phyloP scores from a whole-genome alignment of 2,113 vertebrate genomes.

The Machaerirhynchus nigripectus region DNA sequence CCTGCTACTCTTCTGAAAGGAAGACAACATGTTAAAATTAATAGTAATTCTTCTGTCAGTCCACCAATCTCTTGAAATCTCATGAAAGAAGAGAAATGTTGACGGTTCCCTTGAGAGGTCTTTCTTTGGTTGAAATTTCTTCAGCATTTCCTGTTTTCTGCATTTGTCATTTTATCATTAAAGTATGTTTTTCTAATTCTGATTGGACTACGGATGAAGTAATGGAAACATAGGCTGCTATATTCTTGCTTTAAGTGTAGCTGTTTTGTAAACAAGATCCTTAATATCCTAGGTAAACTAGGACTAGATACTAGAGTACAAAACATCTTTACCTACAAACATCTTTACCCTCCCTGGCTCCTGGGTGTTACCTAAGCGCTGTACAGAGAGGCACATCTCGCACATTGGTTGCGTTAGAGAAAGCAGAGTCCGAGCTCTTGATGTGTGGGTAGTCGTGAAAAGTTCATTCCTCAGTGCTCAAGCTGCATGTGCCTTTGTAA shows the following conservation, averaged over 20 bases:
- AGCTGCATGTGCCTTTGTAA: not conserved
- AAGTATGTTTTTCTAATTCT: not conserved
- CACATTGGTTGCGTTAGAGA: not conserved
- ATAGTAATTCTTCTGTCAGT: not conserved
- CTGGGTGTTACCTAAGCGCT: not conserved
- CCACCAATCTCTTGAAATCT: not conserved
- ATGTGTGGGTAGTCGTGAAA: not conserved
- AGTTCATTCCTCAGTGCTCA: not conserved
- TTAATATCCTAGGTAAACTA: not conserved
- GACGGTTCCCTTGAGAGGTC: not conserved
- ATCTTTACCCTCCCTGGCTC: not conserved
- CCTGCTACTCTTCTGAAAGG: not conserved
- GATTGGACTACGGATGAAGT: not conserved
- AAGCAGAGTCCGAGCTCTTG: not conserved
- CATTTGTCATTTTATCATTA: not conserved
- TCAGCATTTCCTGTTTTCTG: not conserved
- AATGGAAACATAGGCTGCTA: not conserved
- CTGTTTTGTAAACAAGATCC: not conserved
- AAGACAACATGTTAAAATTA: not conserved
- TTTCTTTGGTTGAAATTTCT: not conserved
- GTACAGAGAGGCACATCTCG: accelerated
- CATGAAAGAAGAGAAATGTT: not conserved
- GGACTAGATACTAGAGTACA: not conserved
- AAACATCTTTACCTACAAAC: not conserved
- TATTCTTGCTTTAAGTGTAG: not conserved